Percentiles rank a stretch among this genome's conserved stretches.
phyloP scores from a whole-genome alignment of 2,888 invertebrate genomes.

The Volucella inflata region DNA sequence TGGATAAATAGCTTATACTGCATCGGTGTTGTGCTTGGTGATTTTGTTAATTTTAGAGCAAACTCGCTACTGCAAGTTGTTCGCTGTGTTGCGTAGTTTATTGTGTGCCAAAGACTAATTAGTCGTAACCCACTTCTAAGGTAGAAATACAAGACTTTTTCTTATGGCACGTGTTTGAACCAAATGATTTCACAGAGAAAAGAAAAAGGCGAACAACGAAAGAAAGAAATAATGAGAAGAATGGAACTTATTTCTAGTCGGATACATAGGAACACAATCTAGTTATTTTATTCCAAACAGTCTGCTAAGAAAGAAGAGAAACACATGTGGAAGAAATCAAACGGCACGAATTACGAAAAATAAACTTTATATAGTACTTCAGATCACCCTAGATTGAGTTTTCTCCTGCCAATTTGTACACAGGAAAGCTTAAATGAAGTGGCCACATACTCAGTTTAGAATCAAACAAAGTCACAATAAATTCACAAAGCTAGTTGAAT shows the following conservation, averaged over 20 bases:
- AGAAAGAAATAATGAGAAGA: constrained; percentile 6
- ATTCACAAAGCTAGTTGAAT: no score
- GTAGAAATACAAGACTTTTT: constrained; percentile 51
- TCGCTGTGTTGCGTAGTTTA: neutral
- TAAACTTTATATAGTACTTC: no score
- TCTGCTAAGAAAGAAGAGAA: neutral
- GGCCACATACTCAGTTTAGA: no score
- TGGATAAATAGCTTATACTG: neutral
- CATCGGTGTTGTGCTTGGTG: neutral
- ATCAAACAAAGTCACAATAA: no score
- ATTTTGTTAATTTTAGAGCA: constrained; percentile 15
- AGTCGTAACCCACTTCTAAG: constrained; percentile 51
- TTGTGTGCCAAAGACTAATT: constrained; percentile 54
- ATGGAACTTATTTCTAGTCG: neutral
- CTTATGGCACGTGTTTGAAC: constrained; percentile 20
- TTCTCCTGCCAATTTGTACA: no score
- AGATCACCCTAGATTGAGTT: no score
- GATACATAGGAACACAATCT: neutral
- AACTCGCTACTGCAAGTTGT: constrained; percentile 29
- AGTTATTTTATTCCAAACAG: constrained; percentile 9
- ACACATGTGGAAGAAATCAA: no score
- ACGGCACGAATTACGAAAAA: no score
- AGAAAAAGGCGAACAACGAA: constrained; percentile 14
- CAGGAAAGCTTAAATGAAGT: no score
- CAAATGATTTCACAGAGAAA: constrained; percentile 8